Base-by-base conservation (phyloP, 2,888 invertebrate species). In the Gisinianus flammeolus region DNA sequence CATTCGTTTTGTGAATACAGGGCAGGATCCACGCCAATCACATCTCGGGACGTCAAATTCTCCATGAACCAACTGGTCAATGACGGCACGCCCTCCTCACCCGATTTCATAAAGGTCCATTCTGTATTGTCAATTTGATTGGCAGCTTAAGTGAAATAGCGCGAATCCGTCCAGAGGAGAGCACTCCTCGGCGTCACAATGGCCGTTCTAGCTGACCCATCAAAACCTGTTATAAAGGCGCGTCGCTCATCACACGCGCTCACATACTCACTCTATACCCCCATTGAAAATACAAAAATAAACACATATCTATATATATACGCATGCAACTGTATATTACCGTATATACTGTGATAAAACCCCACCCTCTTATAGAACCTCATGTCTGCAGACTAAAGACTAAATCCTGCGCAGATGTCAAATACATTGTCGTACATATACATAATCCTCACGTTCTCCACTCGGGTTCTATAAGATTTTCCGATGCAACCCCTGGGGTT, bases 91-190 rank as follows among this genome's bases (percentile, higher is more conserved):
- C n/a, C n/a, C n/a, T n/a, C n/a, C n/a, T 86, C 83, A 88, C 92
- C 92, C 86, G 93, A 92, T 87, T 93, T 96, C 96, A 98, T 97
- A 3, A 99, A 88, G 0, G 90, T 92, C 98, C 98, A 99, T 64
- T 90, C 89, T 0, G n/a, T n/a, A n/a, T 88, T 86, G 86, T 96
- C 95, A 33, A 96, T 88, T 86, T 98, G 92, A 82, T 92, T 89
- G 24, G 89, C 88, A 0, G 97, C 97, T 89, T 99, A 98, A 28
- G 94, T 90, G 87, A 93, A 96, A 87, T 99, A 99, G 10, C 99
- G 89, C 0, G 97, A 98, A 88, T 99, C 98, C 0, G 98, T 98
- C 98, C 98, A 99, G 22, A 99, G 87, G 1, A 93, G 88, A 0
- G 94, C 95, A 26, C 90, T 88, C 0, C 90, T 88, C 0, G 89